Evolutionary conservation across 2,888 invertebrate genomes (phyloP), one percentile per base, ranked within the genome.

Genomic region (Dryobota labecula): DNA sequence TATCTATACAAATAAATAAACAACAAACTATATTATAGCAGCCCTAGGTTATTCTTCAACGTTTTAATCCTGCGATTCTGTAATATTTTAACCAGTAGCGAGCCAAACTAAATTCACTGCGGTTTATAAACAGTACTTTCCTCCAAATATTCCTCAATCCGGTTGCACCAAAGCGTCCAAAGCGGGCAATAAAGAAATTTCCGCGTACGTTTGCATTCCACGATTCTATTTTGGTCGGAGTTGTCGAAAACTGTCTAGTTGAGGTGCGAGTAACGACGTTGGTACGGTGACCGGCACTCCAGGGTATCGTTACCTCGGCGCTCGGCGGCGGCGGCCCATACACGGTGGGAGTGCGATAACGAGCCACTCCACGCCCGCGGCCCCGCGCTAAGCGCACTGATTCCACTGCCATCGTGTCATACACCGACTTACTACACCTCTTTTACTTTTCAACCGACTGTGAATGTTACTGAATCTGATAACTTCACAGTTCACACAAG

Each of bases 281-380:
- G 80, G 77, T 73, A 68, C 77, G 70, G 83, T 78, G 78, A 78
- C 78, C 75, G 73, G 78, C 73, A 82, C 87, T 86, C 70, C 75
- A 80, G 70, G 79, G 84, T 84, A 79, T 87, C 88, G 86, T 85
- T 87, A 87, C 76, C 68, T 79, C 78, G 81, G 68, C 73, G 74
- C 67, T 63, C 68, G 64, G 49, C 64, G 61, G 58, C 64, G 80
- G 76, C 67, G 74, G 75, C 60, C 73, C 80, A 77, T 77, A 68
- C 79, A 78, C 76, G 75, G 65, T 75, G 83, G 82, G 85, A 84
- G 87, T 76, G 86, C 85, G 85, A 87, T 91, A 91, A 91, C 91
- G 90, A 91, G 90, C 88, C 90, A 89, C 90, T 90, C 83, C 85
- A 87, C 78, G 81, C 80, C 82, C 83, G 70, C 80, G 82, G 80